Percentiles rank a stretch among this genome's conserved stretches.
Conservation (phyloP, 2,888 invertebrate species). For the Brachynemurus nebulosus region DNA sequence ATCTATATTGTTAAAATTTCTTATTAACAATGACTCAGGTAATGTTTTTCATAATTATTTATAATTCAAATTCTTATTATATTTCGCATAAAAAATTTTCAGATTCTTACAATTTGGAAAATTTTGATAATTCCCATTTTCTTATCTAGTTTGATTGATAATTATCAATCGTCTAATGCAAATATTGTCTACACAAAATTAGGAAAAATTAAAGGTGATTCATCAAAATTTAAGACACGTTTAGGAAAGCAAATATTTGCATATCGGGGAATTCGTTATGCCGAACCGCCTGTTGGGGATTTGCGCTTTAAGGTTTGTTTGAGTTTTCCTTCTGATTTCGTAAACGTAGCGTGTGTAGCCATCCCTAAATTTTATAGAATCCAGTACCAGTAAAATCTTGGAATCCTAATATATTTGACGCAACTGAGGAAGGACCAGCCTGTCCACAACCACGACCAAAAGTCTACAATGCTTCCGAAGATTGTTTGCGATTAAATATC, state of each 20-base stretch:
- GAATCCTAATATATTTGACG: conserved; percentile 25
- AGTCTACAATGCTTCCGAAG: conserved; percentile 35
- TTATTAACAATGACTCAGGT: too few relatives aligned
- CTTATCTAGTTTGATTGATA: too few relatives aligned
- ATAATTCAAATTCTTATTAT: too few relatives aligned
- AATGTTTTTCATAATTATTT: too few relatives aligned
- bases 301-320: conserved; percentile 28
- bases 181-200: background rate
- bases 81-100: too few relatives aligned
- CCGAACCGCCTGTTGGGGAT: conserved; percentile 25
- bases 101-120: too few relatives aligned
- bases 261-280: conserved; percentile 21
- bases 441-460: conserved; percentile 26
- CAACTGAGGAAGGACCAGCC: conserved; percentile 27
- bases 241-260: conserved; percentile 7
- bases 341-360: background rate
- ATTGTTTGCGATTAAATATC: conserved; percentile 49
- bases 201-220: background rate
- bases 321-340: background rate
- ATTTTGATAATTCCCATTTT: too few relatives aligned
- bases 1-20: too few relatives aligned
- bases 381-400: conserved; percentile 27
- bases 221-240: conserved; percentile 4
- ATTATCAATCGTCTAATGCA: too few relatives aligned
- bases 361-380: conserved; percentile 20